phyloP scores from a whole-genome alignment of 1,140 invertebrate genomes.

The Drosophila tani region DNA sequence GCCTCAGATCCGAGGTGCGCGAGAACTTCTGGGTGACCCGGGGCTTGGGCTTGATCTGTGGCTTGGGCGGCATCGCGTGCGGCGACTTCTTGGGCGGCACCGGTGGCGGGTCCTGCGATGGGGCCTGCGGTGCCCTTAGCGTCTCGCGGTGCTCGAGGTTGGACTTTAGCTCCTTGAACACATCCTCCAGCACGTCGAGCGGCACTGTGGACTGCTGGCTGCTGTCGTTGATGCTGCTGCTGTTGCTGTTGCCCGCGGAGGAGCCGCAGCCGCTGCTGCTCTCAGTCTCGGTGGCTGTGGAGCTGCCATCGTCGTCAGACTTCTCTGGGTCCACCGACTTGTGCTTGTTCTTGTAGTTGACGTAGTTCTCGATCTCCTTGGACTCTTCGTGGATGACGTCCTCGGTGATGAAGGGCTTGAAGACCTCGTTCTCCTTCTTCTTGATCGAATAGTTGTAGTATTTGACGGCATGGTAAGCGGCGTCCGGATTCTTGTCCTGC shows the following conservation, averaged over 20 bases:
- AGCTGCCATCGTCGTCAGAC: conserved; percentile 74
- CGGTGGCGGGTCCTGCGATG: conserved; percentile 73
- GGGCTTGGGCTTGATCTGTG: conserved; percentile 82
- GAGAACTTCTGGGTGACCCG: conserved; percentile 77
- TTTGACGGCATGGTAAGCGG: conserved; percentile 93
- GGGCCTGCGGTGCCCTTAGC: conserved; percentile 47
- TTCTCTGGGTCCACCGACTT: conserved; percentile 86
- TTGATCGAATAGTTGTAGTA: conserved; percentile 95
- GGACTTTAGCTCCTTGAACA: conserved; percentile 78
- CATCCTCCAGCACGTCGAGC: conserved; percentile 69
- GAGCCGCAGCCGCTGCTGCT: conserved; percentile 72
- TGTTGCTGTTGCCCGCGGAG: conserved; percentile 71
- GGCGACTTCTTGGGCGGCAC: conserved; percentile 84
- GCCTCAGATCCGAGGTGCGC: conserved; percentile 70
- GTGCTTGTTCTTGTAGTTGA: conserved; percentile 89
- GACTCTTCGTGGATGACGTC: conserved; percentile 91
- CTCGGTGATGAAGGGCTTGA: conserved; percentile 92
- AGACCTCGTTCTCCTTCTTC: conserved; percentile 89
- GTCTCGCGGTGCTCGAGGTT: conserved; percentile 75
- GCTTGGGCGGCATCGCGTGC: conserved; percentile 82
- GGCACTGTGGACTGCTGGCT: conserved; percentile 71
- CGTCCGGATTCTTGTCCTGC: conserved; percentile 96
- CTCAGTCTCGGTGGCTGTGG: conserved; percentile 59
- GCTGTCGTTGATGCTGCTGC: conserved; percentile 75
- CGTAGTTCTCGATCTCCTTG: conserved; percentile 90